Evolutionary conservation across 2,113 vertebrate genomes (phyloP).

Genomic region (Falco punctatus): DNA sequence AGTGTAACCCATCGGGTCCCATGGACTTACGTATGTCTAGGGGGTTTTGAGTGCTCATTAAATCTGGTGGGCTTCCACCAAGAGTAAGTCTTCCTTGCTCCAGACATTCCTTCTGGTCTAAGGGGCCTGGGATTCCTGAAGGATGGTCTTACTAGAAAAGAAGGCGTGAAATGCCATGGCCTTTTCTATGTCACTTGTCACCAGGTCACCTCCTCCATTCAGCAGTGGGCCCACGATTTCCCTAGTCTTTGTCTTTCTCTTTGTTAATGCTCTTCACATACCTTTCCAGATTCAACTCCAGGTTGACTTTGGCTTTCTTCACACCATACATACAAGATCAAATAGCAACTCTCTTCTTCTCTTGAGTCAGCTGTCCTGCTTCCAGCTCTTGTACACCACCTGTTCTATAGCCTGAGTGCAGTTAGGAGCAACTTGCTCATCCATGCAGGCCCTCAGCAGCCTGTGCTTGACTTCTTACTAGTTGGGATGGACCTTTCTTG

Average conservation of each 20-base stretch:
- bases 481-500: not conserved
- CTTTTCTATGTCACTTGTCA: not conserved
- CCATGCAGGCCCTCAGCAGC: not conserved
- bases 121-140: not conserved
- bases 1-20: not conserved
- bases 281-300: not conserved
- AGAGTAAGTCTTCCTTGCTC: not conserved
- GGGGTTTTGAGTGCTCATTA: not conserved
- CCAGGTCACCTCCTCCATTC: not conserved
- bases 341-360: not conserved
- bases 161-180: not conserved
- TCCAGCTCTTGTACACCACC: not conserved
- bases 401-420: not conserved
- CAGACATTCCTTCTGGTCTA: not conserved
- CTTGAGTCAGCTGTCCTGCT: not conserved
- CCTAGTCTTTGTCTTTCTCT: not conserved
- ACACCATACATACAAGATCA: not conserved
- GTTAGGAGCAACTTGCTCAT: not conserved
- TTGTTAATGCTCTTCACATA: not conserved
- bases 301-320: not conserved
- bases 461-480: not conserved
- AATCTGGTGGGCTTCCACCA: not conserved
- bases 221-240: not conserved
- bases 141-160: not conserved
- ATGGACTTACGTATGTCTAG: accelerated